Base-by-base conservation (phyloP, 2,113 vertebrate genomes). In the Lucifuga dentata region DNA sequence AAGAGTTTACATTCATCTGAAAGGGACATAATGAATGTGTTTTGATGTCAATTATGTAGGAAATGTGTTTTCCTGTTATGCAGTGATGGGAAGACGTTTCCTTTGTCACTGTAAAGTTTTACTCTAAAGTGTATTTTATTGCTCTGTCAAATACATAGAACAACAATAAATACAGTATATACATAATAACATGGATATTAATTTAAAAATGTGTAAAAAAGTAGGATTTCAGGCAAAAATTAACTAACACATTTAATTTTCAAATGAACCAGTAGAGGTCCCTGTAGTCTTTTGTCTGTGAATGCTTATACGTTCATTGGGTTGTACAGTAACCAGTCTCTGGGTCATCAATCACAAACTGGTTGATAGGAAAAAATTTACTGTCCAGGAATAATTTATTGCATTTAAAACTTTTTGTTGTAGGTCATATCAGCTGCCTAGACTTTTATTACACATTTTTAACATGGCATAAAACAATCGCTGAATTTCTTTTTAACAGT, bases 181-280 rank as follows among this genome's bases (percentile, higher is more conserved):
- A 13, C 13, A n/a, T n/a, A 46, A 39, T 3, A n/a, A 6, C 13
- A 44, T 50, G n/a, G 15, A 10, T 23, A 11, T 35, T 21, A 16
- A 11, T 1, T 15, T 8, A n/a, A 26, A n/a, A 19, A 19, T 40
- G 50, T n/a, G n/a, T n/a, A n/a, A n/a, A n/a, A n/a, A n/a, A n/a
- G n/a, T n/a, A n/a, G n/a, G n/a, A n/a, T n/a, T n/a, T n/a, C n/a
- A 32, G 11, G 23, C 8, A 13, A 8, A 33, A 2, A 7, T n/a
- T 3, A 19, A 21, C 2, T 13, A 44, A 5, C 6, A 15, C 2
- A 5, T 26, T 46, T 56, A 82, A 9, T 86, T 69, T 61, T 63
- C 19, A 23, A n/a, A 17, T 56, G 0, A 20, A 68, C 84, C 86
- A 81, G 8, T 41, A 36, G 89, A 32, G 76, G 89, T 59, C 87